Conservation (phyloP, 2,797 vertebrate genomes). For the Iguana delicatissima region DNA sequence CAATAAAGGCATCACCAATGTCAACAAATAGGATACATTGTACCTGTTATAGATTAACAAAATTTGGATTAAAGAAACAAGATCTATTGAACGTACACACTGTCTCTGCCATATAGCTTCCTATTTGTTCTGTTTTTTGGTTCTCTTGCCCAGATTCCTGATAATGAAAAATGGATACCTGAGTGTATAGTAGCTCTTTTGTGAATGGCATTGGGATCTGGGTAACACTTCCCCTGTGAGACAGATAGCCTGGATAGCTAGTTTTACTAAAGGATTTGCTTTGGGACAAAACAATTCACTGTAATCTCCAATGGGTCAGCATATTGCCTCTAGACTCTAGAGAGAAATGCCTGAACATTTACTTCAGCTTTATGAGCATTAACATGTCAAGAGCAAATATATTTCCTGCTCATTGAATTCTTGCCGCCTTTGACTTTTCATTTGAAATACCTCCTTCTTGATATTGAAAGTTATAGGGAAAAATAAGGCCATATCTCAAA, state of each 20-base stretch:
- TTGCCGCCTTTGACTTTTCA: slow-evolving; percentile 18
- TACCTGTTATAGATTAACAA: not conserved
- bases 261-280: not conserved
- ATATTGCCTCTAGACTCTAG: not conserved
- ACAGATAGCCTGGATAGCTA: fast-evolving
- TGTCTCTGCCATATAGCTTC: not conserved
- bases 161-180: not conserved
- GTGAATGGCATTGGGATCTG: not conserved
- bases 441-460: slow-evolving; percentile 24
- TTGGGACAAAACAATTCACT: not conserved
- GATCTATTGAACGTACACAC: not conserved
- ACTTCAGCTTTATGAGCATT: not conserved
- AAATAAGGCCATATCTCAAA: slow-evolving; percentile 18
- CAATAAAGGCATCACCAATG: too few species aligned
- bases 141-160: too few species aligned
- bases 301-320: not conserved
- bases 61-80: not conserved
- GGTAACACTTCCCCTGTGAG: too few species aligned
- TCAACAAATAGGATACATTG: not conserved
- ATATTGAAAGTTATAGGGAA: slow-evolving; percentile 36
- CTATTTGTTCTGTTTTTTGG: not conserved
- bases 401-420: not conserved
- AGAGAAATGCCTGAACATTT: not conserved
- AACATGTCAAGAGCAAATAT: not conserved
- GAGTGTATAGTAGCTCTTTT: not conserved